These are phyloP conservation scores for Ochropleura plecta DNA, from an alignment of 2,888 invertebrate genomes.

Conservation along the genomic window DNA sequence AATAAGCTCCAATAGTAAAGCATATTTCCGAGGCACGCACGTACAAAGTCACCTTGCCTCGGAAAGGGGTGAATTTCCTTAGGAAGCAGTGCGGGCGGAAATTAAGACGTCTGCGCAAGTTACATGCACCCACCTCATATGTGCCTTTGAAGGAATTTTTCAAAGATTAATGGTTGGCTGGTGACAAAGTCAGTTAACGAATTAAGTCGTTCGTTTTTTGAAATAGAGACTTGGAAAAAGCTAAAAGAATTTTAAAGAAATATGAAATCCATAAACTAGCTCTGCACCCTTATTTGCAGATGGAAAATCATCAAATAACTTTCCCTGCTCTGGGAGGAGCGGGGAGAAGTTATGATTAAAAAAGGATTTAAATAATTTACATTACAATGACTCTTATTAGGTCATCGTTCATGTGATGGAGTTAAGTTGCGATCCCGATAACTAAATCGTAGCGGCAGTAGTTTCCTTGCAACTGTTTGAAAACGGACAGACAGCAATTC, in stretches of 20 bases:
- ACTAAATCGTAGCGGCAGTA: no score
- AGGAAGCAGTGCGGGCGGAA: constrained; percentile 64
- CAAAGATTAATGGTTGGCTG: constrained; percentile 51
- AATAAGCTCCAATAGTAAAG: constrained; percentile 53
- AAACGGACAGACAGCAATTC: no score
- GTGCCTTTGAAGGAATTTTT: constrained; percentile 41
- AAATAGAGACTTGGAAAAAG: not conserved
- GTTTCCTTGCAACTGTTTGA: no score
- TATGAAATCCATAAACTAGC: not conserved
- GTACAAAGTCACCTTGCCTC: constrained; percentile 58
- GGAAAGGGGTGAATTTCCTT: constrained; percentile 67
- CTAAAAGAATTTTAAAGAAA: not conserved
- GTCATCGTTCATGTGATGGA: no score
- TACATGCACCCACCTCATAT: constrained; percentile 41
- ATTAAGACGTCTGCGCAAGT: constrained; percentile 70
- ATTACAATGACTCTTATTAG: no score
- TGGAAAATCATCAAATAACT: no score
- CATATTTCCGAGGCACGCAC: constrained; percentile 56
- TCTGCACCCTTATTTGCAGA: not conserved
- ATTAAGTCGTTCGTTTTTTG: not conserved
- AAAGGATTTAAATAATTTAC: no score
- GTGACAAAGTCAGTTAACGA: constrained; percentile 39
- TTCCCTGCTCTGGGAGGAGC: no score
- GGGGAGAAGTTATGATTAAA: no score
- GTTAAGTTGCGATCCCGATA: no score